Conservation (phyloP, 2,888 invertebrate genomes). For the Thyatira batis region DNA sequence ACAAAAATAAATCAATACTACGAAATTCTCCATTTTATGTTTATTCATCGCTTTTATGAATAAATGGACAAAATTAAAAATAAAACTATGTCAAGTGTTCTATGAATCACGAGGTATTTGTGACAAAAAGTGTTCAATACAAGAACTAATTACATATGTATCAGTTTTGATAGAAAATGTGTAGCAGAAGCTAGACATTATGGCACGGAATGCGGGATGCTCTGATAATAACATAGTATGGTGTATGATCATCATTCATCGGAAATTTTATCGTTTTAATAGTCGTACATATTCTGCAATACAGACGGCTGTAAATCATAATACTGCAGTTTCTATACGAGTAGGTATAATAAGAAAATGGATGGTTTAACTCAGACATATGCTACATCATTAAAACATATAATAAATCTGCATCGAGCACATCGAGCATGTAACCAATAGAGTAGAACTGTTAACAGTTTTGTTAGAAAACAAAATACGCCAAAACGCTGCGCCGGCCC, state of each 20-base stretch:
- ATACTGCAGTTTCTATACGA: not conserved
- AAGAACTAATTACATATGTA: not conserved
- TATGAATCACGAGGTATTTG: too few relatives aligned
- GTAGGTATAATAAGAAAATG: not conserved
- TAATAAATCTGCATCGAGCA: too few relatives aligned
- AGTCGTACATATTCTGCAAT: not conserved
- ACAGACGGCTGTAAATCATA: not conserved
- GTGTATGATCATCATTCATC: constrained; percentile 18
- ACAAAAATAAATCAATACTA: not conserved
- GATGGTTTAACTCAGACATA: too few relatives aligned
- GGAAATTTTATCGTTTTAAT: constrained; percentile 11
- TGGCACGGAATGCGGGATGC: constrained; percentile 39
- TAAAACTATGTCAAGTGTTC: too few relatives aligned
- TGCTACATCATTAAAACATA: too few relatives aligned
- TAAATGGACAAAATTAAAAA: not conserved
- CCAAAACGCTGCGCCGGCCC: too few relatives aligned
- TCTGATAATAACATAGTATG: constrained; percentile 39
- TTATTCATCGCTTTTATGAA: not conserved
- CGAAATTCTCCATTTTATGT: too few relatives aligned
- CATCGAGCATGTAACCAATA: too few relatives aligned
- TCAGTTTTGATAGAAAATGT: not conserved
- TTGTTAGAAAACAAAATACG: too few relatives aligned
- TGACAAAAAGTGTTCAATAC: constrained; percentile 19
- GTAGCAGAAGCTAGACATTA: constrained; percentile 1
- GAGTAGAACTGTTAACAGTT: too few relatives aligned